Conservation (phyloP, 2,797 vertebrate genomes). For the Lacerta viridis region DNA sequence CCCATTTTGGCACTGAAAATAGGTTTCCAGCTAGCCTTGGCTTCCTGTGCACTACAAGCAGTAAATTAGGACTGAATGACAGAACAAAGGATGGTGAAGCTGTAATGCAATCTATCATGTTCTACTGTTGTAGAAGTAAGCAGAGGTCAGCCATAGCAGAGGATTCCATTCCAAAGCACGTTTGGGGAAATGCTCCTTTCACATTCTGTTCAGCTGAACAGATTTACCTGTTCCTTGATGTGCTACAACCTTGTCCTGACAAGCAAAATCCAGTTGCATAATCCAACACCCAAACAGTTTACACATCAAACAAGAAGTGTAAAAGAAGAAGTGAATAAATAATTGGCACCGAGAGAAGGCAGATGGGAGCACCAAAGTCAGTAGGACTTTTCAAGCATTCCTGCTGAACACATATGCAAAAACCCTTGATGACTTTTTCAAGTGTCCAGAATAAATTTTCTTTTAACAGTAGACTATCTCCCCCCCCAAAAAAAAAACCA, state of each 20-base stretch:
- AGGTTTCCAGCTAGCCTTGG: constrained; percentile 34
- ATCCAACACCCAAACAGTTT: constrained; percentile 61
- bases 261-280: constrained; percentile 55
- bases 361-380: constrained; percentile 57
- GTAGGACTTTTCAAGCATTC: not conserved
- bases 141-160: not conserved
- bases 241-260: constrained; percentile 53
- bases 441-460: not conserved
- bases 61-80: constrained; percentile 40
- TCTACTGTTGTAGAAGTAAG: not conserved
- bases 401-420: not conserved
- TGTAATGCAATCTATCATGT: constrained; percentile 37
- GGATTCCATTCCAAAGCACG: not conserved
- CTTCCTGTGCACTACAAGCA: not conserved
- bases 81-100: constrained; percentile 37
- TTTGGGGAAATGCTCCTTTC: constrained; percentile 21
- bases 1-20: constrained; percentile 11
- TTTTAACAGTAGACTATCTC: not conserved
- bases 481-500: not conserved
- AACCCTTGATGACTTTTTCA: not conserved
- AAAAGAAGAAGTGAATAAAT: constrained; percentile 74
- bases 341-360: constrained; percentile 35
- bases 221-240: constrained; percentile 20
- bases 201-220: not conserved
- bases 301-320: constrained; percentile 65